A percentile compares a stretch with the other conserved stretches of the same genome.
Evolutionary conservation across 2,113 vertebrate genomes (phyloP).

Genomic region (Bufo bufo): DNA sequence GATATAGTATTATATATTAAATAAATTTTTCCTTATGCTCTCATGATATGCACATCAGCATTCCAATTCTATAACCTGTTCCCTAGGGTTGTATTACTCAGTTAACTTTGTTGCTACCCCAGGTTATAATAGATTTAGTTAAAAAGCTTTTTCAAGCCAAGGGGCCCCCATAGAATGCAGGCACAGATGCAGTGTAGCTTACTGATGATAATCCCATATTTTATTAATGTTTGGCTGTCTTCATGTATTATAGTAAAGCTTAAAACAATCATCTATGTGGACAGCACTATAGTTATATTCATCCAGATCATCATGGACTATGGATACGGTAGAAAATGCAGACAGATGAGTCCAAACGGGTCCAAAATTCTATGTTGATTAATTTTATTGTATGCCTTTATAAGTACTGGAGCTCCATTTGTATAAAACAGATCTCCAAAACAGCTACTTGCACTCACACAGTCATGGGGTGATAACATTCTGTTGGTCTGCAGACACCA

Average conservation of each 20-base stretch:
- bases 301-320: background rate
- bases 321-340: background rate
- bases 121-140: background rate
- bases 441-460: too few species aligned
- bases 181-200: background rate
- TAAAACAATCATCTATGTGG: background rate
- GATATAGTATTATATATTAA: background rate
- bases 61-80: background rate
- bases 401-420: too few species aligned
- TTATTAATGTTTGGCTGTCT: constrained; percentile 9
- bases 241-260: background rate
- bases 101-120: background rate
- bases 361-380: too few species aligned
- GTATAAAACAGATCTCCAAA: too few species aligned
- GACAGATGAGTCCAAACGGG: too few species aligned
- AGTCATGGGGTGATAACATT: too few species aligned
- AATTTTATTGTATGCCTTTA: too few species aligned
- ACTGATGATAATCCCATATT: background rate
- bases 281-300: background rate
- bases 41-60: background rate
- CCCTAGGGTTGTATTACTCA: background rate
- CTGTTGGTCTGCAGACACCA: too few species aligned
- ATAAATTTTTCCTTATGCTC: background rate
- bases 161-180: background rate
- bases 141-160: background rate